A percentile compares a stretch with the other conserved stretches of the same genome.
phyloP scores from a whole-genome alignment of 2,113 vertebrate species.

The Clarias batrachus region DNA sequence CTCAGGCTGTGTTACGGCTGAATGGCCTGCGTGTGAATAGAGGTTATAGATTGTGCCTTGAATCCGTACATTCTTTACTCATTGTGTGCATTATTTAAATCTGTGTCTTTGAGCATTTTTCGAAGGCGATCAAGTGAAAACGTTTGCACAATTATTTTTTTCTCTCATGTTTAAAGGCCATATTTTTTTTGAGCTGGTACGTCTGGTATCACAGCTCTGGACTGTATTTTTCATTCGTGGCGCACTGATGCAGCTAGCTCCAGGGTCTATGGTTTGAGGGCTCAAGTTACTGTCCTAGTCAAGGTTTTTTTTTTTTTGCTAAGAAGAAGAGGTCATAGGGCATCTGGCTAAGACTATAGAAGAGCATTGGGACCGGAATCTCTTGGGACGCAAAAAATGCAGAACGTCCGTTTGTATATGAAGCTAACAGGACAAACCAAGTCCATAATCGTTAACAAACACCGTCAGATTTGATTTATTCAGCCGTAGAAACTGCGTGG shows the following conservation, averaged over 20 bases:
- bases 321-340: not conserved
- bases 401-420: not conserved
- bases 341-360: not conserved
- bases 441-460: not conserved
- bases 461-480: not conserved
- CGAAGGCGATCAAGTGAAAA: constrained; percentile 27
- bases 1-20: constrained; percentile 6
- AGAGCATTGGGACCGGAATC: not conserved
- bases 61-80: constrained; percentile 32
- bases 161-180: not conserved
- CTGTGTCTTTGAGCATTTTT: constrained; percentile 32
- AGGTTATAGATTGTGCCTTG: constrained; percentile 36
- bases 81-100: constrained; percentile 33
- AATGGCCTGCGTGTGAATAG: constrained; percentile 34
- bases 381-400: not conserved
- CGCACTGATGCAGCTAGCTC: not conserved
- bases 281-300: not conserved
- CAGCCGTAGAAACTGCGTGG: not conserved
- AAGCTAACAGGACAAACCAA: not conserved
- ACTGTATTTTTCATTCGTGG: not conserved
- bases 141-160: not conserved
- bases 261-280: not conserved
- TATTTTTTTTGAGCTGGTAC: not conserved
- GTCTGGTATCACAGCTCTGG: not conserved
- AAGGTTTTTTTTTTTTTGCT: not conserved